Percentiles rank a stretch among this genome's conserved stretches.
phyloP scores from a whole-genome alignment of 1,140 invertebrate genomes.

The Argopecten irradians region DNA sequence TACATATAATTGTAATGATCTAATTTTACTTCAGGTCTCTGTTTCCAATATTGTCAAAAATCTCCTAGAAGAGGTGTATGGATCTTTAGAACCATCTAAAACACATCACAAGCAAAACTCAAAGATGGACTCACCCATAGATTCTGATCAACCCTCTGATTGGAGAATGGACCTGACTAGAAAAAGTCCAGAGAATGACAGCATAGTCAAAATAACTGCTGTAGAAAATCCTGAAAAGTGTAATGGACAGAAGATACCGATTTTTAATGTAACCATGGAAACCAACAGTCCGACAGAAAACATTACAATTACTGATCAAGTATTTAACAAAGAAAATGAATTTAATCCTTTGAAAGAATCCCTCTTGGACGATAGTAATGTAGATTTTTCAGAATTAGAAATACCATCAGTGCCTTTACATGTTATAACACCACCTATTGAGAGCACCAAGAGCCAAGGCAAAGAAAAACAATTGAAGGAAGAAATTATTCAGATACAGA shows the following conservation, averaged over 20 bases:
- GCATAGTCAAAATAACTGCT: not conserved
- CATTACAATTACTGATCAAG: not conserved
- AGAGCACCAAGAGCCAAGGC: not conserved
- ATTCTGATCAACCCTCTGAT: not conserved
- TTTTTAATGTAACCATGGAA: constrained; percentile 24
- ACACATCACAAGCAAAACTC: not conserved
- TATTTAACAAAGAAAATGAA: not conserved
- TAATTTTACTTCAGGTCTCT: not conserved
- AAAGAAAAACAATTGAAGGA: not conserved
- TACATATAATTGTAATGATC: not conserved
- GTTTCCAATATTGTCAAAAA: not conserved
- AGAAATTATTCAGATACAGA: not conserved
- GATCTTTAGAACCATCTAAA: not conserved
- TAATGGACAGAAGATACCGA: not conserved
- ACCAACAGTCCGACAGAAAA: not conserved
- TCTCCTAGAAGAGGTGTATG: constrained; percentile 30
- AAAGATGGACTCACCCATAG: not conserved
- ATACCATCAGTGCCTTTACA: not conserved
- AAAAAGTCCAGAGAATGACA: not conserved
- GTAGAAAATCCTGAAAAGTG: not conserved
- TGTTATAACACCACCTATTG: not conserved
- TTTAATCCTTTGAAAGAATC: not conserved
- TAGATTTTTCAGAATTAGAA: not conserved
- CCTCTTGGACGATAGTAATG: not conserved
- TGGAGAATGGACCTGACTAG: not conserved